Evolutionary conservation across 2,888 invertebrate species (phyloP), one percentile per base, ranked within the genome.

Genomic region (Megalurothrips usitatus): DNA sequence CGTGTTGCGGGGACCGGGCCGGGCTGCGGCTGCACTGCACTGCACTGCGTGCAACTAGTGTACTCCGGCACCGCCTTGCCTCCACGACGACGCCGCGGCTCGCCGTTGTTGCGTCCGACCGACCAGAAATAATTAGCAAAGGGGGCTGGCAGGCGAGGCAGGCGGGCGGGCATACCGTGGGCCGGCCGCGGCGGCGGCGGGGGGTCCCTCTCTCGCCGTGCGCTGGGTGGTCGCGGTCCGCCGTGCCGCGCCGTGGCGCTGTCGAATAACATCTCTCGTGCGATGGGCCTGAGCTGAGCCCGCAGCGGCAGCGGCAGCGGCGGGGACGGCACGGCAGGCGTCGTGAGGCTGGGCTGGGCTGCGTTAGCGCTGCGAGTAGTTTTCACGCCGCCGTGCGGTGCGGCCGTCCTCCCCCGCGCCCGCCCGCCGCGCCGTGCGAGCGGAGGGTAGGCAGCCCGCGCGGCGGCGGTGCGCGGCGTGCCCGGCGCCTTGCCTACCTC

Each of bases 381-480:
- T n/a, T n/a, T n/a, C n/a, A n/a, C n/a, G n/a, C n/a, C n/a, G n/a
- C n/a, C n/a, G n/a, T n/a, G n/a, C n/a, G n/a, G n/a, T n/a, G n/a
- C n/a, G n/a, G n/a, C n/a, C n/a, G n/a, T n/a, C n/a, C n/a, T n/a
- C n/a, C n/a, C n/a, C n/a, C n/a, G n/a, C n/a, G n/a, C n/a, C n/a
- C n/a, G n/a, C n/a, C 52, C 52, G 23, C 23, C 19, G 68, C 68
- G 68, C 68, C 68, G 68, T 23, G 68, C 23, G 68, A 23, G 8
- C 23, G 6, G 0, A 23, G 23, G 23, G 68, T 68, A 68, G 68
- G 68, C 68, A 68, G 23, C 68, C 23, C 68, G 68, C 9, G 11
- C 68, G 68, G 68, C 68, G n/a, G 68, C 68, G 68, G 23, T 84
- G 84, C 84, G 83, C 83, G 81, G 83, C 83, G 82, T 82, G 82